Percentiles rank a stretch among this genome's conserved stretches.
Conservation (phyloP, 1,140 invertebrate species). For the Tribolium madens region DNA sequence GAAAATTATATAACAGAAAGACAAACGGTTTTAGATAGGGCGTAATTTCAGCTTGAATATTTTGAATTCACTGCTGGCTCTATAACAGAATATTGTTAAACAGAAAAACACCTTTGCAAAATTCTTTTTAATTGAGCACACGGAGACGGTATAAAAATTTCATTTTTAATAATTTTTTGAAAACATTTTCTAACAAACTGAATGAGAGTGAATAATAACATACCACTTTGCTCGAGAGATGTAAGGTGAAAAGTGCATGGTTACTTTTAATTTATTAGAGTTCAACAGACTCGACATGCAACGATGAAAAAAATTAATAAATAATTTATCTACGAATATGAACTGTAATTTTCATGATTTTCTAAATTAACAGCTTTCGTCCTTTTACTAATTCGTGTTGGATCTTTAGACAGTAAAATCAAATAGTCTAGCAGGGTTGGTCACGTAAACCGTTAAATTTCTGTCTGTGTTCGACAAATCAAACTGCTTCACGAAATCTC, state of each 20-base stretch:
- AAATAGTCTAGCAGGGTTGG: not conserved
- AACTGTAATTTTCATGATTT: too few relatives aligned
- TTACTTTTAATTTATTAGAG: not conserved
- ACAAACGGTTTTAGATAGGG: not conserved
- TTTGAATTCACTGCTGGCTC: too few relatives aligned
- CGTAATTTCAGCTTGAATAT: too few relatives aligned
- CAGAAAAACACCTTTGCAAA: too few relatives aligned
- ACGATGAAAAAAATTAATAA: not conserved
- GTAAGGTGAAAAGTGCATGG: not conserved
- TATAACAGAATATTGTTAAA: too few relatives aligned
- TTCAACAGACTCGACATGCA: not conserved
- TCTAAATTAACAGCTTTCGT: too few relatives aligned
- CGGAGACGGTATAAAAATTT: too few relatives aligned
- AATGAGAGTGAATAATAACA: not conserved
- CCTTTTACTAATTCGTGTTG: not conserved
- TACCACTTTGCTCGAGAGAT: not conserved
- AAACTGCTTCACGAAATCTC: slow-evolving; percentile 11
- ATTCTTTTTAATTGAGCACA: not conserved
- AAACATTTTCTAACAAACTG: too few relatives aligned
- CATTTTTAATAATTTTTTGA: not conserved
- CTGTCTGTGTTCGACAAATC: not conserved
- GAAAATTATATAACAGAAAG: slow-evolving; percentile 9
- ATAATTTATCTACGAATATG: not conserved
- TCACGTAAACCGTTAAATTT: slow-evolving; percentile 26
- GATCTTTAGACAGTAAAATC: not conserved